Percentiles rank a stretch among this genome's conserved stretches.
These are phyloP conservation scores for Halisarca cf. caerulea DNA, from an alignment of 37 sponge, comb jelly and placozoan species.

Conservation along the genomic window DNA sequence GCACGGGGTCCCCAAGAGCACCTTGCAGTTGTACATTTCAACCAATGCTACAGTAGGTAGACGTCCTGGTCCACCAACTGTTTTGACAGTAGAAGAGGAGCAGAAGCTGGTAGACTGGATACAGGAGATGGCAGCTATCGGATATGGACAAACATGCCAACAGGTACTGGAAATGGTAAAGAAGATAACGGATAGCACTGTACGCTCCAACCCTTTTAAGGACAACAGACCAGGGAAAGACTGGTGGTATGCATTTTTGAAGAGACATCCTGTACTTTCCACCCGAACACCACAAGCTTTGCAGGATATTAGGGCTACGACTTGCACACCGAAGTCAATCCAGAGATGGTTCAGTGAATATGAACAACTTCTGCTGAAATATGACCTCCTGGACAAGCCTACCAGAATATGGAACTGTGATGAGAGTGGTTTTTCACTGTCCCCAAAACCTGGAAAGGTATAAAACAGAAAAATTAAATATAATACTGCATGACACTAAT, in stretches of 20 bases:
- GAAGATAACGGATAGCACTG: constrained; percentile 30
- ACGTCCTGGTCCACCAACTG: constrained; percentile 28
- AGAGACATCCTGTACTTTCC: constrained; percentile 19
- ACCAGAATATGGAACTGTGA: constrained; percentile 37
- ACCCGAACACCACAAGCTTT: constrained; percentile 24
- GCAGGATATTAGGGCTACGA: not conserved
- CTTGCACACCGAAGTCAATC: constrained; percentile 9
- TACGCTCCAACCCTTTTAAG: constrained; percentile 21
- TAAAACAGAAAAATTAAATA: too few relatives aligned
- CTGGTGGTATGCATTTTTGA: constrained; percentile 48
- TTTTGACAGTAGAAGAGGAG: constrained; percentile 29
- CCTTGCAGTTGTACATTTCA: not conserved
- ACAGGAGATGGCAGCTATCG: constrained; percentile 44
- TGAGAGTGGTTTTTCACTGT: constrained; percentile 44
- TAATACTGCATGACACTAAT: too few relatives aligned
- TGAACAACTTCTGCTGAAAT: constrained; percentile 13
- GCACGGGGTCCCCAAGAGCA: not conserved
- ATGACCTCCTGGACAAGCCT: constrained; percentile 12
- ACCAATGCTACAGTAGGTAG: not conserved
- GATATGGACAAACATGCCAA: constrained; percentile 33
- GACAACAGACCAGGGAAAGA: constrained; percentile 41
- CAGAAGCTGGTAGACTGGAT: constrained; percentile 29
- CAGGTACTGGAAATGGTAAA: constrained; percentile 25
- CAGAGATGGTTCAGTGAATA: not conserved
- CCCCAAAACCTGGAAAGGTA: constrained; percentile 35